Evolutionary conservation across 2,113 vertebrate genomes (phyloP).

Genomic region (Macroglossus sobrinus): DNA sequence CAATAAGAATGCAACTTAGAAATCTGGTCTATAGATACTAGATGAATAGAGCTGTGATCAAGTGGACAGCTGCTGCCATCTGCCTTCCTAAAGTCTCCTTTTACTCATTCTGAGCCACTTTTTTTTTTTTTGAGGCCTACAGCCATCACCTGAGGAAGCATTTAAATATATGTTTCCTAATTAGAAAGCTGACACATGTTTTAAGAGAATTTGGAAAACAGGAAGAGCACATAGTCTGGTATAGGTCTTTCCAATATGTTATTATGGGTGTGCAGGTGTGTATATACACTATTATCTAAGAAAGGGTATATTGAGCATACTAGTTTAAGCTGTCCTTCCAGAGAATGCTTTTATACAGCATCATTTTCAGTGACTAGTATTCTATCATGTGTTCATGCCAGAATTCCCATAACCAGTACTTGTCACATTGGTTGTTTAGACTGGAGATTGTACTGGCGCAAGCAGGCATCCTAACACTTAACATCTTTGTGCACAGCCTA

Average conservation of each 20-base stretch:
- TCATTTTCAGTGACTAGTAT: not conserved
- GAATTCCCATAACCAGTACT: not conserved
- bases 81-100: not conserved
- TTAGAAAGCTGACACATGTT: not conserved
- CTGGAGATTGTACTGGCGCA: not conserved
- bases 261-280: not conserved
- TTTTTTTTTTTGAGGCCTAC: not conserved
- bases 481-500: not conserved
- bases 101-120: not conserved
- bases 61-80: not conserved
- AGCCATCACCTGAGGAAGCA: not conserved
- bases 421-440: not conserved
- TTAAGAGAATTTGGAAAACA: not conserved
- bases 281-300: not conserved
- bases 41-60: not conserved
- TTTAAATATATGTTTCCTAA: conserved; percentile 1
- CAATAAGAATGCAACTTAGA: not conserved
- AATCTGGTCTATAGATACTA: not conserved
- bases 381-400: not conserved
- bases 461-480: too few species aligned
- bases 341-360: not conserved
- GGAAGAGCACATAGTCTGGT: not conserved
- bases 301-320: not conserved
- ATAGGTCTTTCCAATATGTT: not conserved
- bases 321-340: not conserved